Percentiles rank a stretch among this genome's conserved stretches.
Evolutionary conservation across 1,140 invertebrate genomes (phyloP).

Genomic region (Venturia canescens): DNA sequence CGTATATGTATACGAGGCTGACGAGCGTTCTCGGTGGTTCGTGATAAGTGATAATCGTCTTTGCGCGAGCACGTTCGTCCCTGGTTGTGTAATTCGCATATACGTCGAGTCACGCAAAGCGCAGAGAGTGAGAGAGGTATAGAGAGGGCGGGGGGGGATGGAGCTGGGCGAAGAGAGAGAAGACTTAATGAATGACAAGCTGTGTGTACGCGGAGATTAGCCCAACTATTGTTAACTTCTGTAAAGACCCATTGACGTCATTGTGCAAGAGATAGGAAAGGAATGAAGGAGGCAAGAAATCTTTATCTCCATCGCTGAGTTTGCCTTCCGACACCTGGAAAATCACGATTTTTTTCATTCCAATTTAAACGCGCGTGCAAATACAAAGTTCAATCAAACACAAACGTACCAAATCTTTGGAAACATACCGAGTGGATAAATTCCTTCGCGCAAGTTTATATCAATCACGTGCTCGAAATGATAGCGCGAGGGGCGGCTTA

Average conservation of each 20-base stretch:
- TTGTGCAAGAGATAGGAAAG: constrained; percentile 7
- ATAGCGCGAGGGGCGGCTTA: too few species aligned
- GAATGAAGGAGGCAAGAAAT: not conserved
- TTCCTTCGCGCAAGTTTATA: too few species aligned
- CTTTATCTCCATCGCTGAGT: not conserved
- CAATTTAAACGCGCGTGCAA: not conserved
- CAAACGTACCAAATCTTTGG: too few species aligned
- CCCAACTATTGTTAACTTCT: constrained; percentile 5
- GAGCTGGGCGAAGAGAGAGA: not conserved
- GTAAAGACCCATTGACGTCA: constrained; percentile 14
- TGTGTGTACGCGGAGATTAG: not conserved
- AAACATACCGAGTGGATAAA: too few species aligned
- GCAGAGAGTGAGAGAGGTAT: not conserved
- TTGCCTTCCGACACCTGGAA: too few species aligned
- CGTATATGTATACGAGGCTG: too few species aligned
- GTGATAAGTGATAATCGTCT: not conserved
- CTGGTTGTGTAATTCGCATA: too few species aligned
- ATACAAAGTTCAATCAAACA: too few species aligned
- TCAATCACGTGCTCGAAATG: too few species aligned
- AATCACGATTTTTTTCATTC: not conserved
- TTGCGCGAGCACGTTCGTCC: too few species aligned
- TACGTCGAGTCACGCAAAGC: not conserved
- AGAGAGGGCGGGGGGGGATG: not conserved
- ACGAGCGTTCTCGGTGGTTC: too few species aligned
- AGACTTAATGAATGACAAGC: constrained; percentile 11